Conservation (phyloP, 1,140 invertebrate species). For the Hetaerina americana region DNA sequence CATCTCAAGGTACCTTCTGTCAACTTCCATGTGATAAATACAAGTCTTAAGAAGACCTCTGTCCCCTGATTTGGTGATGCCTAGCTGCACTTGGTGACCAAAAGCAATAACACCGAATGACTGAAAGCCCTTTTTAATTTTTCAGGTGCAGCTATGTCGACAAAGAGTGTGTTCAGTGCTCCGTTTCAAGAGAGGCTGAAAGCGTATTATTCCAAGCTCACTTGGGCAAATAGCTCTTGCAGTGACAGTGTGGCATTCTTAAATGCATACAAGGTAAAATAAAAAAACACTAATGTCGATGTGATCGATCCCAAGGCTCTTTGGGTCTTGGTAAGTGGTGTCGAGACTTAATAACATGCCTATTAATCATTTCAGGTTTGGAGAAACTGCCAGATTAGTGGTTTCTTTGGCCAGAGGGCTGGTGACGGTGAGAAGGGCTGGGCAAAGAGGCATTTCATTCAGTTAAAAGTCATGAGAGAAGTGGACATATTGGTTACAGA, state of each 20-base stretch:
- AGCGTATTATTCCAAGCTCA: conserved; percentile 62
- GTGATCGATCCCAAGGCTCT: no score
- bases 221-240: conserved; percentile 65
- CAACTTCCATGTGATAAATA: no score
- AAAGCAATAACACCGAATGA: no score
- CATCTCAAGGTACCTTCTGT: no score
- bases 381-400: conserved; percentile 22
- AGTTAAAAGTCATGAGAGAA: conserved; percentile 56
- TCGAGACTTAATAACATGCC: neutral
- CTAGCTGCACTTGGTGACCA: no score
- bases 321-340: no score
- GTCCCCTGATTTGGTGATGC: no score
- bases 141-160: conserved; percentile 60
- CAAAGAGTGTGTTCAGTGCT: conserved; percentile 66
- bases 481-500: conserved; percentile 56
- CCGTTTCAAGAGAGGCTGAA: conserved; percentile 56
- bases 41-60: no score
- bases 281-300: neutral
- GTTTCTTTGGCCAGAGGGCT: conserved; percentile 24
- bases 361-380: conserved; percentile 30
- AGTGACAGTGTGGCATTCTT: conserved; percentile 76
- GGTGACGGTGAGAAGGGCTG: conserved; percentile 43
- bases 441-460: conserved; percentile 58
- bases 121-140: conserved; percentile 17
- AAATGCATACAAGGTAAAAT: conserved; percentile 58